Evolutionary conservation across 2,113 vertebrate species (phyloP), one percentile per base, ranked within the genome.

Genomic region (Procavia capensis): DNA sequence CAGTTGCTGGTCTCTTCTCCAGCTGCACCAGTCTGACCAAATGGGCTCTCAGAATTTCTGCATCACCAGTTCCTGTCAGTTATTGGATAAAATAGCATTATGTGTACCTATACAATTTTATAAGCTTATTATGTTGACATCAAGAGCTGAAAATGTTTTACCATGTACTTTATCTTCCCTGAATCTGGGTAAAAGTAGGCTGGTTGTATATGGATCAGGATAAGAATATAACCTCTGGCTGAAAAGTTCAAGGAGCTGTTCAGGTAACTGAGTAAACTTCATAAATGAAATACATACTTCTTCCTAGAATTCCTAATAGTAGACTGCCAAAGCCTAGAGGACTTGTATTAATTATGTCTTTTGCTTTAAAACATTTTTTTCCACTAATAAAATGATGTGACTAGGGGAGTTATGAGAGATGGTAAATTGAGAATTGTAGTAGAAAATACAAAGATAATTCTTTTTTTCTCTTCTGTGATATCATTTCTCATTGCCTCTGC

Each of bases 71-170:
- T 98, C 92, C 97, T 92, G 85, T 96, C 97, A 96, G 87, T 97
- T 81, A 97, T 94, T 72, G 95, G 95, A 94, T 97, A 98, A 97
- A 98, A 96, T 63, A 1, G 87, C 93, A 96, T 98, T 98, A 98
- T 98, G 96, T 97, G 97, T 68, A 97, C 92, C 98, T 97, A 92
- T 97, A 96, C 97, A 96, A 94, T 98, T 98, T 98, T 97, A 96
- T 90, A 93, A 92, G 91, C 97, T 98, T 97, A 98, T 96, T 96
- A 70, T 94, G 96, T 93, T 98, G 98, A 98, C 97, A 97, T 88
- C 93, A 78, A 95, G 97, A 97, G 98, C 97, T 97, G 91, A 83
- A 93, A 96, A 91, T 19, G 61, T 97, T 97, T 95, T 96, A 93
- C 96, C 41, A 78, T 89, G 93, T 84, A 36, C 76, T 95, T 94